Evolutionary conservation across 2,113 vertebrate genomes (phyloP).

Genomic region (Dascyllus trimaculatus): DNA sequence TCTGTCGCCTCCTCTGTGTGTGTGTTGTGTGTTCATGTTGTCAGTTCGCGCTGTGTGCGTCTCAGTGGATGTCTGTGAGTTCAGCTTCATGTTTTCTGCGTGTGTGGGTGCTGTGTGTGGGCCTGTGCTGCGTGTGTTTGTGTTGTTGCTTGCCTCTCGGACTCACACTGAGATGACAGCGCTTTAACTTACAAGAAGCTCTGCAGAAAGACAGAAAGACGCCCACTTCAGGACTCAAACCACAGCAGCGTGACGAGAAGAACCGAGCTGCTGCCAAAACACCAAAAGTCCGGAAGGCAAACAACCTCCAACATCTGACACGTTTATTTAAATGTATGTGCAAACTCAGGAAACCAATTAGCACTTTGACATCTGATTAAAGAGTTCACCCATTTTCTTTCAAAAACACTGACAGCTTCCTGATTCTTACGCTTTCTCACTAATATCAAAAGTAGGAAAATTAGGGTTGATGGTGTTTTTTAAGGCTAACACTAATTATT

Average conservation of each 20-base stretch:
- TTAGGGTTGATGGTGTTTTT: no score
- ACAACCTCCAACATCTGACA: no score
- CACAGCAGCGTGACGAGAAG: slow-evolving; percentile 26
- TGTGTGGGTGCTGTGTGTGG: neutral
- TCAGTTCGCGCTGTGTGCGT: no score
- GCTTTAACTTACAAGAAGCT: slow-evolving; percentile 16
- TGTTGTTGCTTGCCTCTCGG: slow-evolving; percentile 8
- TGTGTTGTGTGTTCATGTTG: slow-evolving; percentile 1
- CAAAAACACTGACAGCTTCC: no score
- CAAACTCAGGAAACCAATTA: no score
- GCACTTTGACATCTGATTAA: no score
- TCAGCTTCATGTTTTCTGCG: neutral
- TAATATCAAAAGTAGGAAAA: no score
- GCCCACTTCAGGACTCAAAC: slow-evolving; percentile 33
- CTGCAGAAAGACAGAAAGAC: slow-evolving; percentile 24
- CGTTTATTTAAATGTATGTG: no score
- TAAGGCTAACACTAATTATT: no score
- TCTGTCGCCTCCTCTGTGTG: slow-evolving; percentile 50
- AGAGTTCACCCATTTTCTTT: no score
- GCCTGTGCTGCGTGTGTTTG: neutral
- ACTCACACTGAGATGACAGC: slow-evolving; percentile 16
- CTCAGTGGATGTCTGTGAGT: neutral
- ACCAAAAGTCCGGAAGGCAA: no score
- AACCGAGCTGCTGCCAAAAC: neutral
- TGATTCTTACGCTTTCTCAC: no score